phyloP scores from a whole-genome alignment of 2,888 invertebrate species.

The Heliconius cydno region DNA sequence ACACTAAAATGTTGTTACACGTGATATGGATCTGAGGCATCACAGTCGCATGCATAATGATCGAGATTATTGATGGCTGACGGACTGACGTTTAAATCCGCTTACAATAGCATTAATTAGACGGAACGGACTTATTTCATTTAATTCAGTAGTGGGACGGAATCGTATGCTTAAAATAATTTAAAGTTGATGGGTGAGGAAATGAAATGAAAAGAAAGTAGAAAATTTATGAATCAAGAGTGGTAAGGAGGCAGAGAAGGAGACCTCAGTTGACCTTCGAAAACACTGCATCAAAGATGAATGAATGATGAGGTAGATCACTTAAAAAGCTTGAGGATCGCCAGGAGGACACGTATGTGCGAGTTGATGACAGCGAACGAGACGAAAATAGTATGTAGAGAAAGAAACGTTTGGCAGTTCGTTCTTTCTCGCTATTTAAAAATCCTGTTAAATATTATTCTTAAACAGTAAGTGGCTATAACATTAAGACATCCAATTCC shows the following conservation, averaged over 20 bases:
- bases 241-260: too few species aligned
- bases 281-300: too few species aligned
- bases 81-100: slow-evolving; percentile 41
- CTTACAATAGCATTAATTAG: slow-evolving; percentile 39
- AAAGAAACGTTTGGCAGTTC: neutral
- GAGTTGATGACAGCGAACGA: too few species aligned
- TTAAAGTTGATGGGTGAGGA: neutral
- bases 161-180: neutral
- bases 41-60: slow-evolving; percentile 43
- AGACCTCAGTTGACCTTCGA: too few species aligned
- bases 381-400: neutral
- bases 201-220: neutral
- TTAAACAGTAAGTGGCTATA: neutral
- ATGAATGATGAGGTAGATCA: too few species aligned
- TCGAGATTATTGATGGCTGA: slow-evolving; percentile 42
- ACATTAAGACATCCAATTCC: neutral
- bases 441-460: neutral
- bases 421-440: too few species aligned
- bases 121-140: slow-evolving; percentile 28
- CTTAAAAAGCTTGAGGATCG: too few species aligned
- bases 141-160: neutral
- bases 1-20: slow-evolving; percentile 34
- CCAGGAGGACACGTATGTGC: too few species aligned
- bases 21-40: slow-evolving; percentile 40
- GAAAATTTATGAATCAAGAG: too few species aligned